Evolutionary conservation across 2,888 invertebrate genomes (phyloP), one percentile per base, ranked within the genome.

Genomic region (Caenorhabditis panamensis): DNA sequence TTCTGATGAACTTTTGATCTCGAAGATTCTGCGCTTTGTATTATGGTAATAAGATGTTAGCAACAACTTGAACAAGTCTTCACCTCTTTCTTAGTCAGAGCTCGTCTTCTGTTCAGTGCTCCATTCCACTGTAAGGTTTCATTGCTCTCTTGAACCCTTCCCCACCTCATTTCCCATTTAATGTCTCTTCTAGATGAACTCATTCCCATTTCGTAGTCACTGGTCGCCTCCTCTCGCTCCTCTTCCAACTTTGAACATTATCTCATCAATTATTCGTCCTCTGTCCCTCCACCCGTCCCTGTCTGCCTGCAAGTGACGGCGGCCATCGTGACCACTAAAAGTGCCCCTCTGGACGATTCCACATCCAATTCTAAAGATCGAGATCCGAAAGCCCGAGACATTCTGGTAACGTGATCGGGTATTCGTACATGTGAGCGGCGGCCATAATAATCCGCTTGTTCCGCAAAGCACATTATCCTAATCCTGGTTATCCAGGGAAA

Each of bases 191-290:
- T n/a, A n/a, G n/a, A n/a, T n/a, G n/a, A n/a, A n/a, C 41, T 68
- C 59, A 36, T 24, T 56, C 47, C 36, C 68, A 36, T 58, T 47
- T 59, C 47, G 18, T n/a, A 41, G 26, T 71, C 71, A 51, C 62
- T 71, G 59, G 53, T 61, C 69, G 53, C 2, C 20, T 20, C 3
- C 5, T 49, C 20, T 2, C n/a, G 20, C 49, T 49, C 49, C 53
- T 69, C 49, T 49, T 37, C 71, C 41, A 56, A 62, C 62, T 71
- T 54, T 63, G 71, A 71, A 71, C 71, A 71, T 71, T 71, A 54
- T 62, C 62, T 71, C 71, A 71, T 71, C 71, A 71, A 71, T 71
- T 71, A 71, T 71, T 71, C 71, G 56, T 61, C 18, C 24, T 20
- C 49, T 56, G 22, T n/a, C 24, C 24, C 58, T 26, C 41, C n/a